Evolutionary conservation across 2,888 invertebrate genomes (phyloP).

Genomic region (Dilophus febrilis): DNA sequence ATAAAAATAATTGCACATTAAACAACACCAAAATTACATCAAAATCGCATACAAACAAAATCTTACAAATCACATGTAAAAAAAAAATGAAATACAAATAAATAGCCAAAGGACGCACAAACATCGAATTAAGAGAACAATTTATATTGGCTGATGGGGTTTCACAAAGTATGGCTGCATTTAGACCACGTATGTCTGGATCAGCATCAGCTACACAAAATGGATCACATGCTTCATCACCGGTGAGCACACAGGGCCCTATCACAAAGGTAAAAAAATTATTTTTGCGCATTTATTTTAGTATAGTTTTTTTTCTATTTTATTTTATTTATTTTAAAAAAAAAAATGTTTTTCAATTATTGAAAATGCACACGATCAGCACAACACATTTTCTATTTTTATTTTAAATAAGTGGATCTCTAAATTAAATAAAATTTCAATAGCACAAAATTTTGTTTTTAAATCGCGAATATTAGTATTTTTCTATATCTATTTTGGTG

Average conservation of each 20-base stretch:
- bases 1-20: background rate
- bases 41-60: background rate
- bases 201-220: slow-evolving; percentile 48
- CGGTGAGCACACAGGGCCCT: slow-evolving; percentile 53
- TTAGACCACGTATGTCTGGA: slow-evolving; percentile 85
- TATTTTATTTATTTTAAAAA: too few relatives aligned
- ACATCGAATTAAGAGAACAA: slow-evolving; percentile 97
- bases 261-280: slow-evolving; percentile 80
- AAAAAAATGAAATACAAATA: slow-evolving; percentile 21
- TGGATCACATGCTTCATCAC: slow-evolving; percentile 40
- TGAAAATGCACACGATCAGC: too few relatives aligned
- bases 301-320: too few relatives aligned
- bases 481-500: too few relatives aligned
- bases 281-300: too few relatives aligned
- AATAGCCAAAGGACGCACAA: slow-evolving; percentile 97
- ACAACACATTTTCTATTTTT: too few relatives aligned
- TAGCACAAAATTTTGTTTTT: too few relatives aligned
- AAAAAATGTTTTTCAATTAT: too few relatives aligned
- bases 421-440: too few relatives aligned
- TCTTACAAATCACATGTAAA: background rate
- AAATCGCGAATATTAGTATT: too few relatives aligned
- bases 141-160: slow-evolving; percentile 98
- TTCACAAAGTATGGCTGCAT: slow-evolving; percentile 96
- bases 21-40: background rate
- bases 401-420: too few relatives aligned